Conservation (phyloP, 2,113 vertebrate genomes). For the Oxyura jamaicensis region DNA sequence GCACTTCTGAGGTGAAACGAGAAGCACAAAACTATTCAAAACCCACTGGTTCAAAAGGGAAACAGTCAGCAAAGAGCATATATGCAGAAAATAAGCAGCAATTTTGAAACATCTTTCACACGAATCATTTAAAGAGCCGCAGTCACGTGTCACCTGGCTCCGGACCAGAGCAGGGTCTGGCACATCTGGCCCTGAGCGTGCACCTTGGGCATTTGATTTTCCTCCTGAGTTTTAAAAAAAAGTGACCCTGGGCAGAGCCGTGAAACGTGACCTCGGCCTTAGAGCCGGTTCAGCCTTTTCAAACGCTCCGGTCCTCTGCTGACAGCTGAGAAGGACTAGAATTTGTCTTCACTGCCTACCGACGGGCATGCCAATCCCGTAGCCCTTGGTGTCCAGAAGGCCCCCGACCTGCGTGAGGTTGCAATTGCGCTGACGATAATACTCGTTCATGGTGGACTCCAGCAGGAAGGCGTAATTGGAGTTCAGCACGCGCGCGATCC, state of each 20-base stretch:
- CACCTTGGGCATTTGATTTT: not conserved
- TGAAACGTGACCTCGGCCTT: slow-evolving; percentile 33
- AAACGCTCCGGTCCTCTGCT: slow-evolving; percentile 62
- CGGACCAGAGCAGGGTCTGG: not conserved
- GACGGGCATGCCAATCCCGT: slow-evolving; percentile 97
- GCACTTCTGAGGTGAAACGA: slow-evolving; percentile 1
- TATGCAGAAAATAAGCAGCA: slow-evolving; percentile 39
- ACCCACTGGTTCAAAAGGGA: not conserved
- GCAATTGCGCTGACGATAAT: slow-evolving; percentile 97
- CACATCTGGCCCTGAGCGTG: not conserved
- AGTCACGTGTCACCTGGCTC: slow-evolving; percentile 50
- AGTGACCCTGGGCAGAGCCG: not conserved
- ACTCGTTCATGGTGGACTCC: slow-evolving; percentile 99
- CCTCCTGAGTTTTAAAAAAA: not conserved
- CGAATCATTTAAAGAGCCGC: slow-evolving; percentile 1
- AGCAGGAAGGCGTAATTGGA: slow-evolving; percentile 98
- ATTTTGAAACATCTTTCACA: slow-evolving; percentile 44
- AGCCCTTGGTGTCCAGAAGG: slow-evolving; percentile 98
- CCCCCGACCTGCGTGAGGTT: slow-evolving; percentile 98
- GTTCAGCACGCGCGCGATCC: slow-evolving; percentile 94
- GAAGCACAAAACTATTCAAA: not conserved
- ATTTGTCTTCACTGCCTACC: slow-evolving; percentile 84
- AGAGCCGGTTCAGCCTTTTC: slow-evolving; percentile 54
- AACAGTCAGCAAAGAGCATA: slow-evolving; percentile 34
- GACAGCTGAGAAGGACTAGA: slow-evolving; percentile 72